These are phyloP conservation scores for Callopanchax toddi DNA, from an alignment of 2,113 vertebrate genomes.

Conservation along the genomic window DNA sequence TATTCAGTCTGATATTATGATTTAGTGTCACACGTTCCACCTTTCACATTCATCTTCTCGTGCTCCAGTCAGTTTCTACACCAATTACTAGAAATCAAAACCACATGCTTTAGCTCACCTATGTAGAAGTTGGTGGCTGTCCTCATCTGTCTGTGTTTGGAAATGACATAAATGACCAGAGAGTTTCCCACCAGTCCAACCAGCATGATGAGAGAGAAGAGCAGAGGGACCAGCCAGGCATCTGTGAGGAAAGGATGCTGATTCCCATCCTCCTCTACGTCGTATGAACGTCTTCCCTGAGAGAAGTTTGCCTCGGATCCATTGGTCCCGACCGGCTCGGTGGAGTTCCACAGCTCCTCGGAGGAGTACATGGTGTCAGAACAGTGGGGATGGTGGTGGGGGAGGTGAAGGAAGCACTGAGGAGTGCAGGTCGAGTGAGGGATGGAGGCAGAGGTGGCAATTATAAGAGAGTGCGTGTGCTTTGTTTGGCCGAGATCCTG, in stretches of 20 bases:
- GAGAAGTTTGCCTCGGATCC: conserved; percentile 66
- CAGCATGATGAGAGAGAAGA: conserved; percentile 86
- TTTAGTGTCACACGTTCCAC: neutral
- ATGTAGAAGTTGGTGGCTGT: conserved; percentile 88
- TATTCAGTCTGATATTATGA: too few relatives aligned
- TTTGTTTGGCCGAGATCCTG: neutral
- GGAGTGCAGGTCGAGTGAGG: conserved; percentile 5
- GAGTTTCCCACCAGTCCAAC: conserved; percentile 85
- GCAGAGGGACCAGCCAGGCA: conserved; percentile 86
- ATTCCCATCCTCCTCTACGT: conserved; percentile 54
- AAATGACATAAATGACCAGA: conserved; percentile 84
- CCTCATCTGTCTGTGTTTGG: conserved; percentile 86
- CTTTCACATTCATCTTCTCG: neutral
- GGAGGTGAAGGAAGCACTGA: neutral
- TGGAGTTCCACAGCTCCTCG: conserved; percentile 70
- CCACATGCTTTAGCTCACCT: conserved; percentile 65
- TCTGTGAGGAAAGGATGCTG: conserved; percentile 84
- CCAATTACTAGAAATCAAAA: neutral
- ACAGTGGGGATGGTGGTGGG: neutral
- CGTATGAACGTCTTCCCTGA: conserved; percentile 9
- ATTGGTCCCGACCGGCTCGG: conserved; percentile 68
- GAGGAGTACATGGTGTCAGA: conserved; percentile 52
- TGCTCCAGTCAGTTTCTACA: neutral
- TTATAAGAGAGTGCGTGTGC: conserved; percentile 6
- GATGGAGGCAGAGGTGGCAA: neutral